A percentile compares a stretch with the other conserved stretches of the same genome.
phyloP scores from a whole-genome alignment of 2,888 invertebrate genomes.

The Drosophila anomalipes region DNA sequence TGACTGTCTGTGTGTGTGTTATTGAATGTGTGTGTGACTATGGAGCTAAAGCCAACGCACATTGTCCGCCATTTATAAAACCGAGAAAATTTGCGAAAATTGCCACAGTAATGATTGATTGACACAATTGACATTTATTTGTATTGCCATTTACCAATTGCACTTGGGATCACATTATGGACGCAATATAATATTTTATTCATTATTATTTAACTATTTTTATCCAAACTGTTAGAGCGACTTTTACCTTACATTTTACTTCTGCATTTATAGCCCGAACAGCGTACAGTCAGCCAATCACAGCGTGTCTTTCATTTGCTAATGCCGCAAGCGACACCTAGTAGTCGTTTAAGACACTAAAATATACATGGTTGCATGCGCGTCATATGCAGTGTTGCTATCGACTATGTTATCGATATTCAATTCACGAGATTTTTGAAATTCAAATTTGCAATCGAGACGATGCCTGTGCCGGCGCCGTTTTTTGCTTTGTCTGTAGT shows the following conservation, averaged over 20 bases:
- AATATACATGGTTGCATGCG: slow-evolving; percentile 43
- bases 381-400: slow-evolving; percentile 37
- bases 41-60: slow-evolving; percentile 74
- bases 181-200: slow-evolving; percentile 44
- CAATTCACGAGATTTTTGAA: background rate
- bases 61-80: slow-evolving; percentile 80
- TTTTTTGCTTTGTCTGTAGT: slow-evolving; percentile 1
- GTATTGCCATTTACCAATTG: slow-evolving; percentile 35
- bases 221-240: slow-evolving; percentile 67
- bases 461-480: slow-evolving; percentile 16
- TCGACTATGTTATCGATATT: slow-evolving; percentile 35
- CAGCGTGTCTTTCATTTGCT: slow-evolving; percentile 67
- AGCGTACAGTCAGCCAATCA: slow-evolving; percentile 76
- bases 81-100: slow-evolving; percentile 59
- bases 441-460: slow-evolving; percentile 37
- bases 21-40: slow-evolving; percentile 29
- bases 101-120: slow-evolving; percentile 16
- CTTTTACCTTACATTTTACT: slow-evolving; percentile 75
- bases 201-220: slow-evolving; percentile 70
- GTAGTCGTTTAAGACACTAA: slow-evolving; percentile 61
- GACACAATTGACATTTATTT: slow-evolving; percentile 34
- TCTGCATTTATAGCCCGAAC: slow-evolving; percentile 62
- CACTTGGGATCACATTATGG: slow-evolving; percentile 45
- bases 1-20: slow-evolving; percentile 28
- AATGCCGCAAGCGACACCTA: slow-evolving; percentile 64